Conservation (phyloP, 2,888 invertebrate genomes). For the Gastracanthus pulcherrimus region DNA sequence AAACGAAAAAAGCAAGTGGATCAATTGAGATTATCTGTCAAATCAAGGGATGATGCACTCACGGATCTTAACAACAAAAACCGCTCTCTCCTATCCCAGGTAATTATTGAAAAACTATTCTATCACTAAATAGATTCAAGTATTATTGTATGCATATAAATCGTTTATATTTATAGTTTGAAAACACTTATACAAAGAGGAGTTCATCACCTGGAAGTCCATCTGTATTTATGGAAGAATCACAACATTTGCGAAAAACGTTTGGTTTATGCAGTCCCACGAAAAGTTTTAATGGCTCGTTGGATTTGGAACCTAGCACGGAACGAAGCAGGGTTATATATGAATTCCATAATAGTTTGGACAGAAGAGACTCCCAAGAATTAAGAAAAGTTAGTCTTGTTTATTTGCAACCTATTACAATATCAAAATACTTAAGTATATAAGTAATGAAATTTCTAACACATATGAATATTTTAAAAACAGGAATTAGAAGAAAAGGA, state of each 20-base stretch:
- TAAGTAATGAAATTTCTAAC: not conserved
- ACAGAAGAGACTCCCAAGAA: conserved; percentile 62
- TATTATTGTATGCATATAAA: conserved; percentile 1
- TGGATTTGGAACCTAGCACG: conserved; percentile 67
- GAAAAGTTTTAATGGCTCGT: conserved; percentile 62
- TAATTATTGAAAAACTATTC: too few relatives aligned
- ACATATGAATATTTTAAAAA: conserved; percentile 4
- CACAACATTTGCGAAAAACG: conserved; percentile 63
- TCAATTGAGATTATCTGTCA: conserved; percentile 75
- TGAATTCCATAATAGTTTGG: conserved; percentile 51
- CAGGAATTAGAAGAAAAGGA: conserved; percentile 72
- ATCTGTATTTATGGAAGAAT: conserved; percentile 64
- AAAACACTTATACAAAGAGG: conserved; percentile 69
- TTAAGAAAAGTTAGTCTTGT: conserved; percentile 67
- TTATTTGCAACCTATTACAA: not conserved
- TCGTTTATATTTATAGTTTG: conserved; percentile 67
- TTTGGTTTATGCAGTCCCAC: conserved; percentile 61
- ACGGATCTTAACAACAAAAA: conserved; percentile 78
- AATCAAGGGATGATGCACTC: conserved; percentile 76
- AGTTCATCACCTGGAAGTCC: conserved; percentile 70
- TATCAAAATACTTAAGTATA: not conserved
- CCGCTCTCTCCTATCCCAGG: conserved; percentile 72
- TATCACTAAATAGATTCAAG: not conserved
- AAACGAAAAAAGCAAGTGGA: conserved; percentile 78
- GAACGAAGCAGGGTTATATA: conserved; percentile 61